Evolutionary conservation across 2,113 vertebrate species (phyloP), one percentile per base, ranked within the genome.

Genomic region (Chauna torquata): DNA sequence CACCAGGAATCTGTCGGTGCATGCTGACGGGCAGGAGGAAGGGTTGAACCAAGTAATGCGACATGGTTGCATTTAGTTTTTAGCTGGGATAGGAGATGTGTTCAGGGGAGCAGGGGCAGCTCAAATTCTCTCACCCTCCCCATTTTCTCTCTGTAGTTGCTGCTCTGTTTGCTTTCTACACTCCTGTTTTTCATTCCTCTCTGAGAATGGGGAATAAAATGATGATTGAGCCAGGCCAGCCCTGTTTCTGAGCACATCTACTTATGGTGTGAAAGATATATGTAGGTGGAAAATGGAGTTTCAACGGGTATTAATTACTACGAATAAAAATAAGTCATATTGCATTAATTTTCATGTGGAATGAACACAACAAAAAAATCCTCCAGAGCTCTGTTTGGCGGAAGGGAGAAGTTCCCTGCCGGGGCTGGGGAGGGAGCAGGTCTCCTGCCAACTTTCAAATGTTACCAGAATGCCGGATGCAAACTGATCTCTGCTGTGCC

Each of bases 381-480:
- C n/a, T 85, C 30, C 28, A 8, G 65, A 70, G 50, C 76, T 45
- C 50, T 58, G 30, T 52, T 78, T 88, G 88, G 92, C 2, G 1
- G 50, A 38, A 25, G 71, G 45, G 24, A 90, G 38, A 14, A 3
- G 3, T 38, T 81, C 64, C 52, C 85, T 5, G 25, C 76, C 1
- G 4, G 50, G 68, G 59, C 59, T 2, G 36, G 57, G 44, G 66
- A 10, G 59, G 71, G 16, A 92, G 75, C n/a, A 23, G 68, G 32
- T 42, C 61, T 83, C 23, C 86, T 84, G 88, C 83, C 95, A 86
- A 14, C 80, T 84, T 47, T 28, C 7, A 47, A 76, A 52, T 79
- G 91, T 42, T 85, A 27, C 40, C 3, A 6, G 52, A 38, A 32
- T 1, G 0, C 75, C 23, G 74, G 84, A 52, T 0, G 0, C 4